Evolutionary conservation across 2,113 vertebrate genomes (phyloP).

Genomic region (Atrichornis clamosus): DNA sequence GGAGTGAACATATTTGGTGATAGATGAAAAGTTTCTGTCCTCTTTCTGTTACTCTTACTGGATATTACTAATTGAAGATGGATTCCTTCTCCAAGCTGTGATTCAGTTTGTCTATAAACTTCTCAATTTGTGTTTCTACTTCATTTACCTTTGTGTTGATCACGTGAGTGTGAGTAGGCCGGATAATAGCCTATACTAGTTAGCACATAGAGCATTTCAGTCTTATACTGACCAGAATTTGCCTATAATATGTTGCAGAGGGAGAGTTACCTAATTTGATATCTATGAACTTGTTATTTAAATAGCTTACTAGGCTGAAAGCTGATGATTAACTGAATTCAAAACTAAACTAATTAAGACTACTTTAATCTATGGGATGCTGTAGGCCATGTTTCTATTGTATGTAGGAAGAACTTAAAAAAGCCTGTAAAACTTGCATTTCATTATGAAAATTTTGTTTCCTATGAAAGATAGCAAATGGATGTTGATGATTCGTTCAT

Average conservation of each 20-base stretch:
- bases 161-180: background rate
- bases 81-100: background rate
- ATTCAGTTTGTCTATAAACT: background rate
- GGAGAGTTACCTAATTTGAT: background rate
- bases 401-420: background rate
- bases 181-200: background rate
- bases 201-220: background rate
- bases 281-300: background rate
- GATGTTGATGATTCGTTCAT: background rate
- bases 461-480: background rate
- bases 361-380: background rate
- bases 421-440: background rate
- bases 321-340: background rate
- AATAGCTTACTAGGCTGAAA: conserved; percentile 3
- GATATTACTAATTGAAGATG: background rate
- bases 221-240: background rate
- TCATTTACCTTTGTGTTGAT: background rate
- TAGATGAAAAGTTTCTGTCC: background rate
- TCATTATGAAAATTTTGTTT: background rate
- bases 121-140: background rate
- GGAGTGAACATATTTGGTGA: background rate
- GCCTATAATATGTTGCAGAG: background rate
- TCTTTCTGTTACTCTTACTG: background rate
- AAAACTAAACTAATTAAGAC: background rate
- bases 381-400: background rate